phyloP scores from a whole-genome alignment of 1,140 invertebrate species.

The Lithobius niger region DNA sequence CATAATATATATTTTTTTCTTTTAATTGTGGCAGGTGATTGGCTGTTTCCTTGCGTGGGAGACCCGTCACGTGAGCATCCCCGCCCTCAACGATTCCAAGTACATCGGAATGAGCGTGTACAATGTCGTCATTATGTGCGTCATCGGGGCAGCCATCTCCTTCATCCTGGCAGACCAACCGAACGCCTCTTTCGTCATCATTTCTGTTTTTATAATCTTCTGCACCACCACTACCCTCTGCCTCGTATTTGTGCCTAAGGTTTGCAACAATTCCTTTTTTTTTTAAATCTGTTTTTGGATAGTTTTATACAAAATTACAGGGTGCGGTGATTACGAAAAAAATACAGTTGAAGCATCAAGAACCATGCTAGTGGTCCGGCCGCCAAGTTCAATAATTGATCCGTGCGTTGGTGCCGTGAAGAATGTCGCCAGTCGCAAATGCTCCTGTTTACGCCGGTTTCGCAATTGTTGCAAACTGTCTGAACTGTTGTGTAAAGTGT shows the following conservation, averaged over 20 bases:
- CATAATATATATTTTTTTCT: too few relatives aligned
- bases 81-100: slow-evolving; percentile 95
- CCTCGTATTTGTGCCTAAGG: slow-evolving; percentile 97
- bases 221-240: slow-evolving; percentile 96
- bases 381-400: too few relatives aligned
- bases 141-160: slow-evolving; percentile 88
- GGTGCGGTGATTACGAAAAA: too few relatives aligned
- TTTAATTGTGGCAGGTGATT: too few relatives aligned
- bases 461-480: too few relatives aligned
- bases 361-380: too few relatives aligned
- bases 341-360: too few relatives aligned
- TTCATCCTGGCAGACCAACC: slow-evolving; percentile 86
- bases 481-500: too few relatives aligned
- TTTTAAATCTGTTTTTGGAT: not conserved
- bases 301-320: too few relatives aligned
- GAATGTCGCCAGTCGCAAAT: too few relatives aligned
- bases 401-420: too few relatives aligned
- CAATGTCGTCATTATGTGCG: slow-evolving; percentile 97
- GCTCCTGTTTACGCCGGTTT: too few relatives aligned
- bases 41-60: slow-evolving; percentile 99
- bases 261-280: slow-evolving; percentile 32
- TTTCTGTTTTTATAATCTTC: slow-evolving; percentile 95
- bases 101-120: slow-evolving; percentile 97
- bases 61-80: slow-evolving; percentile 92
- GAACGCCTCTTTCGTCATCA: slow-evolving; percentile 89